These are phyloP conservation scores for Caenorhabditis macrosperma DNA, from an alignment of 2,888 invertebrate genomes.

Conservation along the genomic window DNA sequence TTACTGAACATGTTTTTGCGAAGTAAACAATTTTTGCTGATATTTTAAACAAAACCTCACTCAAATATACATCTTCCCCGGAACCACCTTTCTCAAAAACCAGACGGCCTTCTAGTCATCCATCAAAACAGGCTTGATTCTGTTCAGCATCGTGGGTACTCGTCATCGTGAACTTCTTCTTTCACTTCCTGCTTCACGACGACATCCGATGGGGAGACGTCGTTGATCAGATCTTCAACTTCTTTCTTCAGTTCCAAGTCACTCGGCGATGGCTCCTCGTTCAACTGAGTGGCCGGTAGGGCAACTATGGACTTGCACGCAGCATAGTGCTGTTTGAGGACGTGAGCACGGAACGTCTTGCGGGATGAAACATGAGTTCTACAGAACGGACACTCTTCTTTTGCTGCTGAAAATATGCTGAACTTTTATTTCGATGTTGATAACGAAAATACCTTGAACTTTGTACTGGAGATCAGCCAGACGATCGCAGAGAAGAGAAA, in stretches of 20 bases:
- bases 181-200: conserved; percentile 26
- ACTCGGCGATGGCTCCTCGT: not conserved
- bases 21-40: too few species aligned
- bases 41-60: not conserved
- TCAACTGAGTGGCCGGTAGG: not conserved
- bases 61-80: not conserved
- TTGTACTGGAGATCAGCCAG: conserved; percentile 22
- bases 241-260: conserved; percentile 23
- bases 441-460: conserved; percentile 31
- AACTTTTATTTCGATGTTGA: not conserved
- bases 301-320: conserved; percentile 17
- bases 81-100: not conserved
- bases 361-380: conserved; percentile 6
- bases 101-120: not conserved
- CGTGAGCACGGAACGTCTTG: conserved; percentile 39
- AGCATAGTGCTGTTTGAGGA: conserved; percentile 36
- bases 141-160: not conserved
- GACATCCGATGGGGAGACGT: not conserved
- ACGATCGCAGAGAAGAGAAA: not conserved
- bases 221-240: conserved; percentile 1
- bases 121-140: too few species aligned
- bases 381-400: conserved; percentile 54
- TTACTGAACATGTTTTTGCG: too few species aligned
- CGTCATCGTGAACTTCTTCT: conserved; percentile 23
- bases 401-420: conserved; percentile 27